These are phyloP conservation scores for Caenorhabditis wallacei DNA, from an alignment of 2,888 invertebrate species.

Conservation along the genomic window DNA sequence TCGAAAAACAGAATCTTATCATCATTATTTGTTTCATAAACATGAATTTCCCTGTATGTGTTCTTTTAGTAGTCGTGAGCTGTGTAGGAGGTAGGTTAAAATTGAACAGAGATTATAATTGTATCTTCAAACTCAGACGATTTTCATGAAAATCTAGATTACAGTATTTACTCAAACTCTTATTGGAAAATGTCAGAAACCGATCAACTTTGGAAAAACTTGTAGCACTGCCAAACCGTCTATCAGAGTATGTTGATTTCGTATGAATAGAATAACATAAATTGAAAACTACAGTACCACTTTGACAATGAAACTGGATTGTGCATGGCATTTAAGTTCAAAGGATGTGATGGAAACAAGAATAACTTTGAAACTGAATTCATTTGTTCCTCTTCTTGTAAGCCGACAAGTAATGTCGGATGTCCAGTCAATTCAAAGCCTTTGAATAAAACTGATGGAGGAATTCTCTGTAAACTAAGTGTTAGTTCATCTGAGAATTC, in stretches of 20 bases:
- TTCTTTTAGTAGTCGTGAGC: too few species aligned
- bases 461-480: background rate
- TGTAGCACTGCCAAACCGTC: slow-evolving; percentile 4
- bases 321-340: slow-evolving; percentile 63
- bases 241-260: slow-evolving; percentile 9
- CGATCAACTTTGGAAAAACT: slow-evolving; percentile 3
- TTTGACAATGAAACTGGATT: slow-evolving; percentile 59
- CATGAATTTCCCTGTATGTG: too few species aligned
- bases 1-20: background rate
- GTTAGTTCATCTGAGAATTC: background rate
- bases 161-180: background rate
- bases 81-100: too few species aligned
- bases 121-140: too few species aligned
- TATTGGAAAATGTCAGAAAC: background rate
- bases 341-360: slow-evolving; percentile 61
- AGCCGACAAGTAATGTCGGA: slow-evolving; percentile 41
- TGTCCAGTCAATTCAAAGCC: slow-evolving; percentile 52
- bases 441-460: slow-evolving; percentile 7
- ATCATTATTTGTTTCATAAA: too few species aligned
- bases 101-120: too few species aligned
- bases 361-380: slow-evolving; percentile 50
- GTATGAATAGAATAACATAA: background rate
- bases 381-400: slow-evolving; percentile 25
- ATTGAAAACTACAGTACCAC: slow-evolving; percentile 44
- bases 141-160: background rate